A percentile compares a stretch with the other conserved stretches of the same genome.
Conservation (phyloP, 2,113 vertebrate genomes). For the Oreochromis niloticus region DNA sequence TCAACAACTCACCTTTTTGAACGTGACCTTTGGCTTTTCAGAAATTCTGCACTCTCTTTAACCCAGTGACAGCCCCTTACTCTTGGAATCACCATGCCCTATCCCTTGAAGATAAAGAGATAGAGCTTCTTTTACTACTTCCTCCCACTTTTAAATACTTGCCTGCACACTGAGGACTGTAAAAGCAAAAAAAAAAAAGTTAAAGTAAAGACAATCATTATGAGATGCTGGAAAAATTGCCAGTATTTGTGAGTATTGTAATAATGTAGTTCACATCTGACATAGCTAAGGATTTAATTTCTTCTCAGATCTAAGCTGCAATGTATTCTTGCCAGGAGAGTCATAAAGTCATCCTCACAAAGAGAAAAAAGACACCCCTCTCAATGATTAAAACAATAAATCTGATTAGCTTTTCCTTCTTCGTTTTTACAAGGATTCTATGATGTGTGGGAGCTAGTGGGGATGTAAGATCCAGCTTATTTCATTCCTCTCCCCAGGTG, state of each 20-base stretch:
- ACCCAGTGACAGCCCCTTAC: constrained; percentile 45
- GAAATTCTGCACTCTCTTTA: constrained; percentile 36
- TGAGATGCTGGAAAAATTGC: constrained; percentile 46
- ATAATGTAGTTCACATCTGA: constrained; percentile 1
- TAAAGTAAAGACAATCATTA: constrained; percentile 73
- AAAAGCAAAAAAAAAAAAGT: constrained; percentile 59
- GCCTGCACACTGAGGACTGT: constrained; percentile 33
- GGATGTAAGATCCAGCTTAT: constrained; percentile 6
- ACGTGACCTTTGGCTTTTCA: constrained; percentile 78
- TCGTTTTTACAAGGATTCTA: constrained; percentile 62
- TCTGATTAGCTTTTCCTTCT: constrained; percentile 63
- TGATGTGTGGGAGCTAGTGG: constrained; percentile 44
- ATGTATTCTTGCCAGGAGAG: not conserved
- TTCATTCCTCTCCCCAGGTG: constrained; percentile 61
- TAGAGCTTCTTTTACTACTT: constrained; percentile 42
- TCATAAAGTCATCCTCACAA: constrained; percentile 22
- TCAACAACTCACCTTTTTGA: constrained; percentile 73
- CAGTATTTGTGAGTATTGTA: constrained; percentile 59
- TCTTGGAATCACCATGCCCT: constrained; percentile 10
- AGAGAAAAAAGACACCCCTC: constrained; percentile 43
- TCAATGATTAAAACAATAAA: constrained; percentile 71
- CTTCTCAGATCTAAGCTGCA: not conserved
- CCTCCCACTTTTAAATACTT: constrained; percentile 40
- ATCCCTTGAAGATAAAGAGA: constrained; percentile 33
- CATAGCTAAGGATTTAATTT: constrained; percentile 1